Percentiles rank a stretch among this genome's conserved stretches.
Evolutionary conservation across 2,113 vertebrate species (phyloP).

Genomic region (Megaceryle torquata): DNA sequence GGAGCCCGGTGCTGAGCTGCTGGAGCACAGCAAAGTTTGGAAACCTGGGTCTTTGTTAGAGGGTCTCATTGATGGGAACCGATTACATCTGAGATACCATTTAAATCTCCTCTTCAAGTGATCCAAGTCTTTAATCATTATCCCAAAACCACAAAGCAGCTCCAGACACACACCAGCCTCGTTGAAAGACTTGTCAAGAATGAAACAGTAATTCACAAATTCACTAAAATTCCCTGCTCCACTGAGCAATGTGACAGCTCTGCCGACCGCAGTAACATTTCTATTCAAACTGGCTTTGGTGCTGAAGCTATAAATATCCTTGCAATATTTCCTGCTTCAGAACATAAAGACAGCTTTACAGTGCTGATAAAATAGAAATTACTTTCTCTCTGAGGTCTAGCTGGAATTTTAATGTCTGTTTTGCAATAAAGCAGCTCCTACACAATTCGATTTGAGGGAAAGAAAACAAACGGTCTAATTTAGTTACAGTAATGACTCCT

Average conservation of each 20-base stretch:
- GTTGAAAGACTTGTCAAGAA: conserved; percentile 78
- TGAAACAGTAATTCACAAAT: conserved; percentile 80
- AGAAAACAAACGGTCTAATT: conserved; percentile 84
- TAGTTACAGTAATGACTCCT: conserved; percentile 82
- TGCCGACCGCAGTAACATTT: conserved; percentile 79
- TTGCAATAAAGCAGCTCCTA: conserved; percentile 84
- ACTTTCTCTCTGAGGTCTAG: conserved; percentile 85
- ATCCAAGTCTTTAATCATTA: conserved; percentile 71
- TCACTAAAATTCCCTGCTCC: conserved; percentile 80
- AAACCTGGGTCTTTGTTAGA: neutral
- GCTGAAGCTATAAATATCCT: conserved; percentile 81
- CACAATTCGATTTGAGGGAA: conserved; percentile 82
- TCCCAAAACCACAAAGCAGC: conserved; percentile 63
- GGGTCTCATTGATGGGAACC: neutral
- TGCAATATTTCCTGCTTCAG: conserved; percentile 83
- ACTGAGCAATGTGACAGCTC: conserved; percentile 78
- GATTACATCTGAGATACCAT: conserved; percentile 32
- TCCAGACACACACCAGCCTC: conserved; percentile 66
- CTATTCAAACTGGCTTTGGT: conserved; percentile 82
- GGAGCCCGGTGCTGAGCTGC: neutral
- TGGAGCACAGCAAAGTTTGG: neutral
- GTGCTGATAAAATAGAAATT: conserved; percentile 87
- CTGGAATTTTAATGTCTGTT: conserved; percentile 86
- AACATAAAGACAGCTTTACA: conserved; percentile 85
- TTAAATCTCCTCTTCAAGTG: conserved; percentile 57